Evolutionary conservation across 2,113 vertebrate genomes (phyloP).

Genomic region (Cathartes aura): DNA sequence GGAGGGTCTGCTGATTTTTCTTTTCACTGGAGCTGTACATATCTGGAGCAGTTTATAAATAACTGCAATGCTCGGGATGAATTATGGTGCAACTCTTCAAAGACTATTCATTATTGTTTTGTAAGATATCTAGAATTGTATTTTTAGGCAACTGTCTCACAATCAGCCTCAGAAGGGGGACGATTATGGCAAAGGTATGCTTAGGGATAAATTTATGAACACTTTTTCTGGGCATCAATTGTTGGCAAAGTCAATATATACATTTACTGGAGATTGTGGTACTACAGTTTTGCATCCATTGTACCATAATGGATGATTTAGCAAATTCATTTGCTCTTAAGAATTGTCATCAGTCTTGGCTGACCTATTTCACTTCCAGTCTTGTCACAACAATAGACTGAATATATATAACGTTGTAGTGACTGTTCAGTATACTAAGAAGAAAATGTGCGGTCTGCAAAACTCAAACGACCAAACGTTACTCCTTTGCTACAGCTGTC

Average conservation of each 20-base stretch:
- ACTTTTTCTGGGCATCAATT: background rate
- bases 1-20: constrained; percentile 10
- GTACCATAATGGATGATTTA: background rate
- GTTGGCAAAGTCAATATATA: background rate
- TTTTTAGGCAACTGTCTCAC: constrained; percentile 12
- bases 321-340: background rate
- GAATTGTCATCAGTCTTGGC: background rate
- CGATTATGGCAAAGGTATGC: background rate
- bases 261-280: background rate
- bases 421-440: background rate
- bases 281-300: background rate
- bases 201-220: background rate
- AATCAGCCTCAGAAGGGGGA: background rate
- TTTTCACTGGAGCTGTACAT: background rate
- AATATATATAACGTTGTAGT: background rate
- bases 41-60: constrained; percentile 51
- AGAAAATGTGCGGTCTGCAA: background rate
- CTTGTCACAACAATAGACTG: background rate
- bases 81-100: constrained; percentile 26
- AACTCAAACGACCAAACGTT: background rate
- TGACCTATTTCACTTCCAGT: constrained; percentile 25
- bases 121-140: background rate
- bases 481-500: background rate
- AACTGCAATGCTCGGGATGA: background rate
- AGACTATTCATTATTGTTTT: background rate